These are phyloP conservation scores for Ormyrus labotus DNA, from an alignment of 2,888 invertebrate genomes.

Conservation along the genomic window DNA sequence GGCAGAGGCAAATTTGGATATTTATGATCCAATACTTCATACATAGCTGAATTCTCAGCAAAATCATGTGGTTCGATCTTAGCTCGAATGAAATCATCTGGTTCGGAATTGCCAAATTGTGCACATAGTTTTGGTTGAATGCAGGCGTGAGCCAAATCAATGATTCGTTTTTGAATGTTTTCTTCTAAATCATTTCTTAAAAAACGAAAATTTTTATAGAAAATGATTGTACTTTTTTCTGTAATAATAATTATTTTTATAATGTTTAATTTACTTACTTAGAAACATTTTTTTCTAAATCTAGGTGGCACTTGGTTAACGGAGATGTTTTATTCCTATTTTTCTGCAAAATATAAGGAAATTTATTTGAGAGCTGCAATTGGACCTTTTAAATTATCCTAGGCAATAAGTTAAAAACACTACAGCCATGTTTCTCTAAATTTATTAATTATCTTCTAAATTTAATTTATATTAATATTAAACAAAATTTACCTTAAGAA, in stretches of 20 bases:
- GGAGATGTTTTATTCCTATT: background rate
- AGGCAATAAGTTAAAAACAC: too few relatives aligned
- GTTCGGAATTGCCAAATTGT: background rate
- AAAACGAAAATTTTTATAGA: background rate
- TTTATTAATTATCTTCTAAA: too few relatives aligned
- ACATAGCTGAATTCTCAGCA: slow-evolving; percentile 28
- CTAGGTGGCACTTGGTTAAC: slow-evolving; percentile 1
- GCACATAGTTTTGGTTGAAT: slow-evolving; percentile 13
- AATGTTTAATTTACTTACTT: background rate
- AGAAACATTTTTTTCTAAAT: slow-evolving; percentile 24
- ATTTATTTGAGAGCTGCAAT: background rate
- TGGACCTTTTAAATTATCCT: too few relatives aligned
- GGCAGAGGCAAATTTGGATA: slow-evolving; percentile 19
- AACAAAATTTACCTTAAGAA: slow-evolving; percentile 1
- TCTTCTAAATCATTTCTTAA: background rate
- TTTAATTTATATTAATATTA: too few relatives aligned
- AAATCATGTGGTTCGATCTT: slow-evolving; percentile 23
- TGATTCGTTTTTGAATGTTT: slow-evolving; percentile 9
- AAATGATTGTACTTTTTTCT: background rate
- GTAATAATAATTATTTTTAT: background rate
- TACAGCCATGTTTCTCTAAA: too few relatives aligned
- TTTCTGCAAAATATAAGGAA: background rate
- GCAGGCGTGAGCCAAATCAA: slow-evolving; percentile 13
- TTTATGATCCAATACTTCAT: background rate
- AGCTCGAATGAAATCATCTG: slow-evolving; percentile 25